Percentiles rank a stretch among this genome's conserved stretches.
These are phyloP conservation scores for Drosophila subpulchrella DNA, from an alignment of 1,140 invertebrate genomes.

Conservation along the genomic window DNA sequence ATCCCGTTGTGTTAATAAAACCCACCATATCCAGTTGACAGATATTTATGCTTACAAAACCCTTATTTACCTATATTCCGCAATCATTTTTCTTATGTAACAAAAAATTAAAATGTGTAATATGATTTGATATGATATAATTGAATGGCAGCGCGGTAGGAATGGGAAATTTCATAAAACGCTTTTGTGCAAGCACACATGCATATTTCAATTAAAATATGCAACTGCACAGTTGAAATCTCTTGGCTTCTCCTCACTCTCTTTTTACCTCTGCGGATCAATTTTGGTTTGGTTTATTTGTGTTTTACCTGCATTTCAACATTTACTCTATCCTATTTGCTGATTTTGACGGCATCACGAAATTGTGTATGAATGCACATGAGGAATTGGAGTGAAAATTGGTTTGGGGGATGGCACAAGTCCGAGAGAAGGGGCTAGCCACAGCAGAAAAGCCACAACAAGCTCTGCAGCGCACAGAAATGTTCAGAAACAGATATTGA, in stretches of 20 bases:
- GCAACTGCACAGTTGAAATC: slow-evolving; percentile 33
- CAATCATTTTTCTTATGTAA: too few relatives aligned
- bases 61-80: too few relatives aligned
- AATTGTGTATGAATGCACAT: slow-evolving; percentile 7
- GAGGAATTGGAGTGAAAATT: not conserved
- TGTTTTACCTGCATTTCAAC: slow-evolving; percentile 61
- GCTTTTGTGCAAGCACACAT: not conserved
- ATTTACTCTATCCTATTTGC: slow-evolving; percentile 58
- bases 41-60: too few relatives aligned
- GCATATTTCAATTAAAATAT: slow-evolving; percentile 57
- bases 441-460: slow-evolving; percentile 55
- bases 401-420: not conserved
- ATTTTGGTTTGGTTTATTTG: slow-evolving; percentile 21
- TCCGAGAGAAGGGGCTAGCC: slow-evolving; percentile 6
- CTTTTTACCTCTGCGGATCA: not conserved
- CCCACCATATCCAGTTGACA: too few relatives aligned
- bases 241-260: not conserved
- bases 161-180: slow-evolving; percentile 10
- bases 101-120: not conserved
- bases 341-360: slow-evolving; percentile 49
- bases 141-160: slow-evolving; percentile 1
- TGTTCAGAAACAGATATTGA: slow-evolving; percentile 1
- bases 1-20: too few relatives aligned
- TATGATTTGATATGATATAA: slow-evolving; percentile 1
- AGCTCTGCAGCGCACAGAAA: slow-evolving; percentile 42